A percentile compares a stretch with the other conserved stretches of the same genome.
These are phyloP conservation scores for Ligdia adustata DNA, from an alignment of 2,888 invertebrate species.

Conservation along the genomic window DNA sequence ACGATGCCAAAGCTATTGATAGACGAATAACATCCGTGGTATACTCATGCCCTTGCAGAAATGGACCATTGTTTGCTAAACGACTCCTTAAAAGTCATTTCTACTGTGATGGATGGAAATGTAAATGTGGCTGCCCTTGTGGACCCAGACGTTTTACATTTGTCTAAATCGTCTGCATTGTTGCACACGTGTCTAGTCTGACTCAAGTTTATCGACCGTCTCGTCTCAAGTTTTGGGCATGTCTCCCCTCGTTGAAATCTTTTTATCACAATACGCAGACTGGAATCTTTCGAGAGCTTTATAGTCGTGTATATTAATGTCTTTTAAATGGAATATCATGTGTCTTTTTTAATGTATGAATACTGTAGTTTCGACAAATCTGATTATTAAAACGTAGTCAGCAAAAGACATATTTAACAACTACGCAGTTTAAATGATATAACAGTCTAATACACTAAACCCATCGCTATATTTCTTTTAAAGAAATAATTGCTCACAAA, in stretches of 20 bases:
- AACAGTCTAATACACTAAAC: slow-evolving; percentile 33
- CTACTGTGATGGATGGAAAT: slow-evolving; percentile 22
- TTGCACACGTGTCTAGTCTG: slow-evolving; percentile 54
- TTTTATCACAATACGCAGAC: background rate
- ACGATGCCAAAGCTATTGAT: slow-evolving; percentile 63
- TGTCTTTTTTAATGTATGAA: background rate
- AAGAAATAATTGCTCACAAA: slow-evolving; percentile 42
- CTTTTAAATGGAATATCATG: too few species aligned
- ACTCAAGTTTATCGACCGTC: slow-evolving; percentile 74
- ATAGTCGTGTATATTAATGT: background rate
- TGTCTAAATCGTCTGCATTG: slow-evolving; percentile 55
- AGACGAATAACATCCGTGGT: slow-evolving; percentile 59
- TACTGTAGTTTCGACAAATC: too few species aligned
- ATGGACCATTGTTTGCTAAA: slow-evolving; percentile 45
- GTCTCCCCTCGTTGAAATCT: slow-evolving; percentile 34
- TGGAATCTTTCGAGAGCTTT: background rate
- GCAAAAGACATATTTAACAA: background rate
- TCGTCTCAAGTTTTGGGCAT: slow-evolving; percentile 50
- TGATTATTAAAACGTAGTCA: too few species aligned
- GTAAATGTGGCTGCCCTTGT: slow-evolving; percentile 26
- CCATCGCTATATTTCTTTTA: slow-evolving; percentile 40
- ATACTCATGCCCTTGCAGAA: slow-evolving; percentile 53
- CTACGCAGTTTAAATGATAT: background rate
- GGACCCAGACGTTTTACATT: slow-evolving; percentile 32
- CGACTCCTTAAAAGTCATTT: slow-evolving; percentile 27